These are phyloP conservation scores for Lophius americanus DNA, from an alignment of 2,797 vertebrate genomes.

Conservation along the genomic window DNA sequence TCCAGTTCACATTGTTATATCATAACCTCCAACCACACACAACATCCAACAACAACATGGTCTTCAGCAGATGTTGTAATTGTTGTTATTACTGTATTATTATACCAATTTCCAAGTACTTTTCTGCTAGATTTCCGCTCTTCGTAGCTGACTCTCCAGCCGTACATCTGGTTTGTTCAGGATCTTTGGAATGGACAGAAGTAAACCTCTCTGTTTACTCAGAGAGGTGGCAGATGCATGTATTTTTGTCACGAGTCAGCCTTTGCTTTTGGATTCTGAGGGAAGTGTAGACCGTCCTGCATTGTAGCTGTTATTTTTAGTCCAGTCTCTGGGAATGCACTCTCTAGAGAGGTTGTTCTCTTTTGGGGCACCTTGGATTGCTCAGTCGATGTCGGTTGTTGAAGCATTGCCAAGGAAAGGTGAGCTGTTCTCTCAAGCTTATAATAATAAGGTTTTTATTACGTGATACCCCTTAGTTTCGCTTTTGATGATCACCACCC, in stretches of 20 bases:
- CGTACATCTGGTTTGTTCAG: constrained; percentile 51
- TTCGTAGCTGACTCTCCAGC: constrained; percentile 13
- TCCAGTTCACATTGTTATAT: background rate
- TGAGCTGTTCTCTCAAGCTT: constrained; percentile 42
- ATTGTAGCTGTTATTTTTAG: constrained; percentile 81
- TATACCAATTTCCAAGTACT: background rate
- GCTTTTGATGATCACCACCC: constrained; percentile 53
- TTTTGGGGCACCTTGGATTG: constrained; percentile 44
- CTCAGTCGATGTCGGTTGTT: constrained; percentile 34
- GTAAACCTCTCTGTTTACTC: constrained; percentile 23
- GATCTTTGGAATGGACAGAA: constrained; percentile 48
- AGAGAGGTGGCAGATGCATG: constrained; percentile 35
- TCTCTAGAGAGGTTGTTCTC: constrained; percentile 61
- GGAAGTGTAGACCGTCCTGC: constrained; percentile 61
- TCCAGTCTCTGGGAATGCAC: constrained; percentile 66
- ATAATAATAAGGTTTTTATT: constrained; percentile 22
- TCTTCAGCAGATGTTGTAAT: background rate
- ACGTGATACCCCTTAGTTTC: constrained; percentile 21
- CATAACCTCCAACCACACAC: background rate
- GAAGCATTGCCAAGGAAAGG: constrained; percentile 56
- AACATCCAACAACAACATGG: background rate
- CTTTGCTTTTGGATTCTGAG: constrained; percentile 60
- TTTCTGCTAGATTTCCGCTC: constrained; percentile 6
- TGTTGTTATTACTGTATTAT: background rate
- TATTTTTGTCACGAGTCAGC: constrained; percentile 61